A percentile compares a stretch with the other conserved stretches of the same genome.
Conservation (phyloP, 2,797 vertebrate species). For the Cyprinella venusta region DNA sequence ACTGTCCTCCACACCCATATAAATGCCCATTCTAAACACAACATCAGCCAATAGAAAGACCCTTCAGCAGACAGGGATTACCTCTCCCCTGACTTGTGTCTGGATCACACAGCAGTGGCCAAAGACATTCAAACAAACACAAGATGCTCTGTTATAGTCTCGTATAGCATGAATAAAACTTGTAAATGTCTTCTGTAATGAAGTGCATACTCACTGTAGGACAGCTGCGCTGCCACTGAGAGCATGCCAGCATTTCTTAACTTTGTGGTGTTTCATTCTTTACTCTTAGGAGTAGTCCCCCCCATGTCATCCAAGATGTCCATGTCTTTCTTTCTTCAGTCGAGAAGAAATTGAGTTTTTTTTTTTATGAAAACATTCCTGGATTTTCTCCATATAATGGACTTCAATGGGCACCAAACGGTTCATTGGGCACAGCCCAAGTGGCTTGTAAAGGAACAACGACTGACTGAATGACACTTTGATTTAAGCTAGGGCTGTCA, state of each 20-base stretch:
- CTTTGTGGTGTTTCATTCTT: neutral
- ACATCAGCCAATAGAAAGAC: constrained; percentile 47
- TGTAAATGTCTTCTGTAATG: neutral
- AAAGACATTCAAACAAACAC: neutral
- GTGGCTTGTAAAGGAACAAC: too few species aligned
- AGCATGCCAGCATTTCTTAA: neutral
- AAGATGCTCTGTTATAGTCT: neutral
- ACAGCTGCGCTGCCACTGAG: neutral
- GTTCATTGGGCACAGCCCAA: too few species aligned
- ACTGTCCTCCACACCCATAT: constrained; percentile 28
- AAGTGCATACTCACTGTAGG: neutral
- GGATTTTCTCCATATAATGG: too few species aligned
- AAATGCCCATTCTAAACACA: neutral
- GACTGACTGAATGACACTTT: too few species aligned
- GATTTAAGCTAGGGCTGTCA: too few species aligned
- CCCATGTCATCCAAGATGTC: too few species aligned
- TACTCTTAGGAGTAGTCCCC: neutral
- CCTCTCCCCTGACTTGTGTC: constrained; percentile 56
- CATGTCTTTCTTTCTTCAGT: too few species aligned
- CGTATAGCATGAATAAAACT: neutral
- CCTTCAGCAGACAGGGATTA: constrained; percentile 57
- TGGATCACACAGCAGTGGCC: constrained; percentile 45
- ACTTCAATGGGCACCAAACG: too few species aligned
- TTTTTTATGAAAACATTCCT: too few species aligned
- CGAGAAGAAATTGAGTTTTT: too few species aligned